Conservation (phyloP, 2,113 vertebrate species). For the Hippocampus comes region DNA sequence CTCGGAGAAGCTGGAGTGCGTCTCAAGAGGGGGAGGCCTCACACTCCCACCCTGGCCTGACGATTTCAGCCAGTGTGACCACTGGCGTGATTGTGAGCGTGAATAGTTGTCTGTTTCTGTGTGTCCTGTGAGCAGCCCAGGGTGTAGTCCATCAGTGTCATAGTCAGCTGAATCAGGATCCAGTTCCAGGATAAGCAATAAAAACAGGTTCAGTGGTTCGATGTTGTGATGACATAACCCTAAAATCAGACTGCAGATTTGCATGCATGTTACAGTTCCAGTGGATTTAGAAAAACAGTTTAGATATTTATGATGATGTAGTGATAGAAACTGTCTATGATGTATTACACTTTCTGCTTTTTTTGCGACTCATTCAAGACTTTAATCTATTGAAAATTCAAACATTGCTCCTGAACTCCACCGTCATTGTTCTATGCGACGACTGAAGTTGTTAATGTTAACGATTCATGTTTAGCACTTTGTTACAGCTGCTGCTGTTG, state of each 20-base stretch:
- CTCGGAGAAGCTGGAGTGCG: neutral
- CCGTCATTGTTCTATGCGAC: neutral
- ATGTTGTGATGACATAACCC: neutral
- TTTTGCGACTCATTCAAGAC: too few species aligned
- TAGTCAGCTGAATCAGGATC: neutral
- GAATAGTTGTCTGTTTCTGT: neutral
- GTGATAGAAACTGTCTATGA: neutral
- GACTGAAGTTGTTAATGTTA: too few species aligned
- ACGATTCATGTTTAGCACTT: too few species aligned
- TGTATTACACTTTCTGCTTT: neutral
- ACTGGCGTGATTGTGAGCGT: neutral
- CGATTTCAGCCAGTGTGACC: too few species aligned
- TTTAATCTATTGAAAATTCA: neutral
- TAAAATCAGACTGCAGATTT: neutral
- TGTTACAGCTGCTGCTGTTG: too few species aligned
- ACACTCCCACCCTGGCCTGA: neutral
- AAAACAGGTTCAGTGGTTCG: neutral
- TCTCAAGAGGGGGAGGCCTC: neutral
- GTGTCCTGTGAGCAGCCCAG: neutral
- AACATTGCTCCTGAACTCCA: neutral
- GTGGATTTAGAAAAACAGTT: neutral
- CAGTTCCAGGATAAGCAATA: neutral
- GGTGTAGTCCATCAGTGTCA: neutral
- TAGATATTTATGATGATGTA: neutral
- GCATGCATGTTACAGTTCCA: neutral